A percentile compares a stretch with the other conserved stretches of the same genome.
phyloP scores from a whole-genome alignment of 2,113 vertebrate species.

The Colaptes auratus region DNA sequence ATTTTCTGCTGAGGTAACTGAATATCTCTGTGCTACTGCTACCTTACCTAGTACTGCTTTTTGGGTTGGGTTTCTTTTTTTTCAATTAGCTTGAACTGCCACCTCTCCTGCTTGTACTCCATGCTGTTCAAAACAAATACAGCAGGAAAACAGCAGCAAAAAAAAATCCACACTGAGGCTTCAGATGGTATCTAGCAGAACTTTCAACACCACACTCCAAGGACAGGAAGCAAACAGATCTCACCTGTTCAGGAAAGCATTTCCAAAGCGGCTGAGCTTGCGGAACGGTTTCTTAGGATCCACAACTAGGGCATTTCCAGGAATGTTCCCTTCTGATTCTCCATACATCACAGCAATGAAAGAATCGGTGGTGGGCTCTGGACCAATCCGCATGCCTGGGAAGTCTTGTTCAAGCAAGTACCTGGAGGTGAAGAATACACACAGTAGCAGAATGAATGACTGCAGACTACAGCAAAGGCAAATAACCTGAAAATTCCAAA shows the following conservation, averaged over 20 bases:
- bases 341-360: constrained; percentile 98
- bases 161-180: background rate
- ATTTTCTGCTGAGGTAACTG: background rate
- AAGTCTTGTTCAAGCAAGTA: constrained; percentile 96
- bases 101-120: background rate
- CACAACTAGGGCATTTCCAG: constrained; percentile 94
- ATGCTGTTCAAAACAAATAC: background rate
- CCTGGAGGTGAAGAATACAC: constrained; percentile 56
- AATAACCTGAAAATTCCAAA: background rate
- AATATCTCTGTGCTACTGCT: background rate
- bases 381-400: constrained; percentile 96
- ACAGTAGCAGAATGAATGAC: background rate
- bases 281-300: constrained; percentile 96
- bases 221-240: background rate
- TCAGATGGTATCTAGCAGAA: background rate
- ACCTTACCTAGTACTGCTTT: background rate
- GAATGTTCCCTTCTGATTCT: constrained; percentile 89
- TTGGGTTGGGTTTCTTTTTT: background rate
- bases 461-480: background rate
- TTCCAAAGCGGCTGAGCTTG: constrained; percentile 94
- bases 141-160: background rate
- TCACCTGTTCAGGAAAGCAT: constrained; percentile 95
- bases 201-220: background rate
- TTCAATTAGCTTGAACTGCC: background rate
- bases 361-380: constrained; percentile 95